These are phyloP conservation scores for Telmatochromis sp. DNA, from an alignment of 2,113 vertebrate species.

Conservation along the genomic window DNA sequence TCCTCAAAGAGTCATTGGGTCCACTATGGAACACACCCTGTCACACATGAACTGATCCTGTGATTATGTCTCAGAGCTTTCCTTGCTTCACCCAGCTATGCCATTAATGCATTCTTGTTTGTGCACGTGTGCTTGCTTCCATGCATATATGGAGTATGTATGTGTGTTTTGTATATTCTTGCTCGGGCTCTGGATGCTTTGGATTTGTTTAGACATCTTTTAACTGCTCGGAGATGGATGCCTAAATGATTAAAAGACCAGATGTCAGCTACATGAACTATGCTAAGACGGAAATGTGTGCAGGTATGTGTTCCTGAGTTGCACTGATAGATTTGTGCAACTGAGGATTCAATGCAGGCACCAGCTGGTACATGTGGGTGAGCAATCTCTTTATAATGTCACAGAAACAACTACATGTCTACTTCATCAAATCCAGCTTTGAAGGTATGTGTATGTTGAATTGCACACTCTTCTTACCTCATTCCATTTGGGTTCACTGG, in stretches of 20 bases:
- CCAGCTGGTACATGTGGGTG: background rate
- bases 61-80: slow-evolving; percentile 14
- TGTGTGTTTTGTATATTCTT: background rate
- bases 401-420: background rate
- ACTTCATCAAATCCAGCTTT: background rate
- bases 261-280: slow-evolving; percentile 9
- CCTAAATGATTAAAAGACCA: slow-evolving; percentile 25
- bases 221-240: background rate
- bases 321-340: background rate
- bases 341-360: background rate
- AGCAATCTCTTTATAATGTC: background rate
- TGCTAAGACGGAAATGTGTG: background rate
- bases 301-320: background rate
- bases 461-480: slow-evolving; percentile 74
- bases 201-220: background rate
- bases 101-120: background rate
- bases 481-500: slow-evolving; percentile 94
- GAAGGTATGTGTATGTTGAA: background rate
- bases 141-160: background rate
- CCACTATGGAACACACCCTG: background rate
- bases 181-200: slow-evolving; percentile 1
- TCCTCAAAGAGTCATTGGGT: slow-evolving; percentile 12
- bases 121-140: background rate
- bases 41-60: background rate
- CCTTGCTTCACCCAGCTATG: background rate